A percentile compares a stretch with the other conserved stretches of the same genome.
These are phyloP conservation scores for Stegophylla sp. DNA, from an alignment of 2,888 invertebrate genomes.

Conservation along the genomic window DNA sequence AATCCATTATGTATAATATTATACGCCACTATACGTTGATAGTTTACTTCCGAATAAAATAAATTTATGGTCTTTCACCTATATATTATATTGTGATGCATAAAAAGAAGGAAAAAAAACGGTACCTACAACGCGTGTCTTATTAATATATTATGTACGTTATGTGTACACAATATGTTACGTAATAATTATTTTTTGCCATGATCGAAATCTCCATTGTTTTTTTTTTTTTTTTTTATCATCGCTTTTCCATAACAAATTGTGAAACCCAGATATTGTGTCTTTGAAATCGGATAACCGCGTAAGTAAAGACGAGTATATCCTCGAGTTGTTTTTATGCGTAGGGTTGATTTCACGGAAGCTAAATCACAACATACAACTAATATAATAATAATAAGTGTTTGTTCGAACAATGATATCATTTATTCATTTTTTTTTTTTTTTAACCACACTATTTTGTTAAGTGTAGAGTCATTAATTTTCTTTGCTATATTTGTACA, in stretches of 20 bases:
- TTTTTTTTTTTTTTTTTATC: neutral
- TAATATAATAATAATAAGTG: too few relatives aligned
- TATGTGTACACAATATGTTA: neutral
- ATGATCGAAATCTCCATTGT: neutral
- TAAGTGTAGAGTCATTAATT: neutral
- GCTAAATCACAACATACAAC: too few relatives aligned
- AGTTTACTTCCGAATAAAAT: too few relatives aligned
- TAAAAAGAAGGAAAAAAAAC: too few relatives aligned
- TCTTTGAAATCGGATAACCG: constrained; percentile 9
- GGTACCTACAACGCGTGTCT: neutral
- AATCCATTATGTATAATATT: too few relatives aligned
- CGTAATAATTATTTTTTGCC: neutral
- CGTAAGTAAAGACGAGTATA: neutral
- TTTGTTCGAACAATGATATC: neutral
- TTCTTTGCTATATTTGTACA: neutral
- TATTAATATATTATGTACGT: neutral
- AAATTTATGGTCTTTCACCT: too few relatives aligned
- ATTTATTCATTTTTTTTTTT: neutral
- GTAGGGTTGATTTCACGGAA: neutral
- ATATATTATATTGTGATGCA: too few relatives aligned
- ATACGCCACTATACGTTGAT: too few relatives aligned
- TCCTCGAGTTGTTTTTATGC: neutral
- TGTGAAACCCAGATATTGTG: neutral
- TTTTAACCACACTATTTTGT: neutral
- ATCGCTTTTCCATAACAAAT: neutral